These are phyloP conservation scores for Oryzias dopingdopingensis DNA, from an alignment of 2,797 vertebrate genomes.

Conservation along the genomic window DNA sequence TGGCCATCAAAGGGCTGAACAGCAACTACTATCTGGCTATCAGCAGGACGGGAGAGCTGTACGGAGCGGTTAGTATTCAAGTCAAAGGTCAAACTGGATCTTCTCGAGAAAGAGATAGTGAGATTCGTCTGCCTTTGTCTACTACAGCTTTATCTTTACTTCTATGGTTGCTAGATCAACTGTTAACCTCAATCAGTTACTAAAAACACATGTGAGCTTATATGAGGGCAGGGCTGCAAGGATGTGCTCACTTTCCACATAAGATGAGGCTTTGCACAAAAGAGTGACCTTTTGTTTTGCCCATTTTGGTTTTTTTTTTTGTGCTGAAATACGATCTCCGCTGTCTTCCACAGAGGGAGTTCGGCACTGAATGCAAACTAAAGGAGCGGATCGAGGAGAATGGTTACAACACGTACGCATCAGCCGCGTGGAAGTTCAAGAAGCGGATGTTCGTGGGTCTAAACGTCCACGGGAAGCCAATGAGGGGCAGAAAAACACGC, in stretches of 20 bases:
- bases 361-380: constrained; percentile 89
- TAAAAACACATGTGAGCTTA: constrained; percentile 19
- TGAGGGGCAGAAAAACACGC: constrained; percentile 89
- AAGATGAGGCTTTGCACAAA: constrained; percentile 7
- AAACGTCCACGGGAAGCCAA: constrained; percentile 87
- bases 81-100: constrained; percentile 62
- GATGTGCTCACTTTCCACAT: neutral
- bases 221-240: constrained; percentile 8
- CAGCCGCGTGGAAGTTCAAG: constrained; percentile 90
- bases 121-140: constrained; percentile 42
- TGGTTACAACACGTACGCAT: constrained; percentile 95
- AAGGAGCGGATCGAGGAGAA: constrained; percentile 98
- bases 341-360: constrained; percentile 82
- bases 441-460: constrained; percentile 96
- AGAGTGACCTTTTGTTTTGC: constrained; percentile 21
- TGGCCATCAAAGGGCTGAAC: constrained; percentile 92
- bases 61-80: constrained; percentile 90
- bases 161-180: constrained; percentile 25
- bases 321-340: constrained; percentile 30
- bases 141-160: constrained; percentile 45
- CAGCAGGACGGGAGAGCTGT: constrained; percentile 93
- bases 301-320: constrained; percentile 5
- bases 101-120: constrained; percentile 48
- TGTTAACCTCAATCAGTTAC: constrained; percentile 29
- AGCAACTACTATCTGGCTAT: constrained; percentile 97